Base-by-base conservation (phyloP, 2,888 invertebrate genomes). In the Catocala nupta region DNA sequence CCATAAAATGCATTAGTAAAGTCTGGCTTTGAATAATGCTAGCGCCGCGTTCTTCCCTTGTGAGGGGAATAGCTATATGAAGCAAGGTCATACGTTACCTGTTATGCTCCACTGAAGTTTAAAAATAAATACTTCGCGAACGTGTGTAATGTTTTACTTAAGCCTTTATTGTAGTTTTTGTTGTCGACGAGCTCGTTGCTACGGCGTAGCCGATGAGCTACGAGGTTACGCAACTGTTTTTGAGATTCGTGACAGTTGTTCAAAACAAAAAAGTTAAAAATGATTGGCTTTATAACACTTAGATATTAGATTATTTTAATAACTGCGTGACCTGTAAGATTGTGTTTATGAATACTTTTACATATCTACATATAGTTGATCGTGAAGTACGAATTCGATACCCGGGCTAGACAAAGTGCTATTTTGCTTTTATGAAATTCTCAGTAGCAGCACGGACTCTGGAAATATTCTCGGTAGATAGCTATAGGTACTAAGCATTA, bases 1-100 rank as follows among this genome's bases (percentile, higher is more conserved):
- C 87, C 91, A 88, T 91, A 90, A 90, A 91, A 91, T 90, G 90
- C 90, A 91, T 91, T 91, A 91, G 90, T 90, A 90, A 88, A 89
- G 85, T 86, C 88, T 87, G 83, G 79, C 84, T 86, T 87, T 90
- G 90, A 91, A 90, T 90, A 91, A 91, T 89, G 88, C 82, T 75
- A 66, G 81, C 81, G 71, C 71, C 67, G 75, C 80, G 82, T 84
- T 81, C 81, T 81, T 83, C 81, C 66, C 75, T 25, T 75, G 74
- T 61, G 75, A 76, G 77, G 71, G 77, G 78, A 80, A 80, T 75
- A 75, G 61, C 71, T 65, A 73, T 72, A 75, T 68, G 68, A 79
- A 71, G 74, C 75, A 75, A 77, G 76, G 73, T 78, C 75, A 77
- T 81, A 76, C 70, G 71, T 80, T 77, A 77, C 75, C 72, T 66